Percentiles rank a stretch among this genome's conserved stretches.
Evolutionary conservation across 1,140 invertebrate genomes (phyloP).

Genomic region (Stenopsyche tienmushanensis): DNA sequence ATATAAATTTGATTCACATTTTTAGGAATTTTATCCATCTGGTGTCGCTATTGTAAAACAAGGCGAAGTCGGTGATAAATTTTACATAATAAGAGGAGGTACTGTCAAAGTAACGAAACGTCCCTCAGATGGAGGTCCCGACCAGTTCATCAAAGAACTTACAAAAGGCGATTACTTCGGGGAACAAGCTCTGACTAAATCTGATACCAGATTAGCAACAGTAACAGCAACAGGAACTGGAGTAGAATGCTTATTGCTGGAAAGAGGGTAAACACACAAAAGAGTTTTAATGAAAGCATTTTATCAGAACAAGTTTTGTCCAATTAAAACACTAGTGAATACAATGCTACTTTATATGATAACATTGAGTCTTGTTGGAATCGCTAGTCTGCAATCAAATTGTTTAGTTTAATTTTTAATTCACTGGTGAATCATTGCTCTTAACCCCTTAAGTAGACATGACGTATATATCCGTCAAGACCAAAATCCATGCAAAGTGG

Average conservation of each 20-base stretch:
- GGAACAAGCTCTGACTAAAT: conserved; percentile 75
- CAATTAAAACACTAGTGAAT: no score
- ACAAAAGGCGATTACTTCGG: conserved; percentile 76
- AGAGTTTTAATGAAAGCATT: no score
- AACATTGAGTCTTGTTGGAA: no score
- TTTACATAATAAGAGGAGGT: conserved; percentile 93
- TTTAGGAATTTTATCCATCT: conserved; percentile 80
- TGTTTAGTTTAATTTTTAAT: no score
- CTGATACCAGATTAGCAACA: conserved; percentile 84
- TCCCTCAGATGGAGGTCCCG: conserved; percentile 56
- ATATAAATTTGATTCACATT: no score
- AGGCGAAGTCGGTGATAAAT: conserved; percentile 91
- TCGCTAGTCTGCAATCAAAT: no score
- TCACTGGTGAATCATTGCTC: no score
- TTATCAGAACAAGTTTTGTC: no score
- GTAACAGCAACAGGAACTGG: conserved; percentile 83
- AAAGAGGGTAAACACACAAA: conserved; percentile 67
- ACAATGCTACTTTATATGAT: neutral
- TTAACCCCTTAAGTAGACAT: no score
- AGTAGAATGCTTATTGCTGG: conserved; percentile 86
- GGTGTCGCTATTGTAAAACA: conserved; percentile 88
- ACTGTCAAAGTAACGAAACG: conserved; percentile 77
- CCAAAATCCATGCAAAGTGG: no score
- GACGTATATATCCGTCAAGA: no score
- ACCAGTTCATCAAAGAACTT: conserved; percentile 64